Conservation (phyloP, 2,113 vertebrate species). For the Oncorhynchus masou region DNA sequence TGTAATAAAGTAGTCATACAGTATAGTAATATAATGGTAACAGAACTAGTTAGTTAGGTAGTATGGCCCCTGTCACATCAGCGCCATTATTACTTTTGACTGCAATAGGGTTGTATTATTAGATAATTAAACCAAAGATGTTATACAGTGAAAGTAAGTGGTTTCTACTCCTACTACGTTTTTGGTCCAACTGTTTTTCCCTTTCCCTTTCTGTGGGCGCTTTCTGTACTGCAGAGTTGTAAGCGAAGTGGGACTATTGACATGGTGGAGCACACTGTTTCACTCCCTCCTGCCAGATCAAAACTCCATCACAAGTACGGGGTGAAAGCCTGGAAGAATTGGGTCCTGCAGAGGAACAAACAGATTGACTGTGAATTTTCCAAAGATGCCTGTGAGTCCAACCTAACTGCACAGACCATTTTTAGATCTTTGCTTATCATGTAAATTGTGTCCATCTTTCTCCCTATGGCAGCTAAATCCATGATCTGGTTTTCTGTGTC, state of each 20-base stretch:
- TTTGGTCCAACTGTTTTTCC: no score
- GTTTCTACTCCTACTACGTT: no score
- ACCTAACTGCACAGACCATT: background rate
- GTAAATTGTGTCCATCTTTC: background rate
- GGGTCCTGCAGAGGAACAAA: constrained; percentile 85
- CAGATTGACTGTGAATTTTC: constrained; percentile 77
- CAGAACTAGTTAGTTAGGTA: no score
- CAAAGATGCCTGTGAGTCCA: constrained; percentile 66
- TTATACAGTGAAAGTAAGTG: no score
- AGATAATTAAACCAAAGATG: no score
- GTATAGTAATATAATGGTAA: no score
- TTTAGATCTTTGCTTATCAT: no score
- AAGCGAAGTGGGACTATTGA: constrained; percentile 36
- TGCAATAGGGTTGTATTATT: no score
- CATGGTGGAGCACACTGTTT: constrained; percentile 49
- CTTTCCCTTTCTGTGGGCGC: background rate
- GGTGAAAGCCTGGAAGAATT: constrained; percentile 91
- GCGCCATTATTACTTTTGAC: no score
- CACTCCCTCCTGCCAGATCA: constrained; percentile 65
- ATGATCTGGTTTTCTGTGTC: background rate
- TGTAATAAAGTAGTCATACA: no score
- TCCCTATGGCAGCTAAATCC: background rate
- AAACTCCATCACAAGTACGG: constrained; percentile 90
- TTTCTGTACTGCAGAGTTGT: constrained; percentile 49
- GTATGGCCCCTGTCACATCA: no score